Evolutionary conservation across 2,797 vertebrate genomes (phyloP).

Genomic region (Silurus lanzhouensis): DNA sequence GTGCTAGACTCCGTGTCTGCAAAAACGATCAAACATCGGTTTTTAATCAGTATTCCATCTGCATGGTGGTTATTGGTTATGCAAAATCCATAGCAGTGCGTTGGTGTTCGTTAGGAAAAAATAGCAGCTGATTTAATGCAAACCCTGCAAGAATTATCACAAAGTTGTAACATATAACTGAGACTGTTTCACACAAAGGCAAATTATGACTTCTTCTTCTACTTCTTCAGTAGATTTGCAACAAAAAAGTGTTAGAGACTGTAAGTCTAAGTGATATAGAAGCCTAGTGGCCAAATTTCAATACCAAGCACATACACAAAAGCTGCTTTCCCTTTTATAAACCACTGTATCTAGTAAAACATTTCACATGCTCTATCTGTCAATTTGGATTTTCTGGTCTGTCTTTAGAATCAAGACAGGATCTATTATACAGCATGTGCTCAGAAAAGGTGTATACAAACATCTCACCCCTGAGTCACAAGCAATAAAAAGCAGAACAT

Average conservation of each 20-base stretch:
- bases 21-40: neutral
- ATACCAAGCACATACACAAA: conserved; percentile 84
- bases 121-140: neutral
- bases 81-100: neutral
- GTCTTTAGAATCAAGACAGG: conserved; percentile 54
- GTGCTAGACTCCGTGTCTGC: neutral
- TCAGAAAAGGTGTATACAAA: conserved; percentile 87
- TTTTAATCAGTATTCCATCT: conserved; percentile 8
- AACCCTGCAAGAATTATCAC: neutral
- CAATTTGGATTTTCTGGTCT: conserved; percentile 65
- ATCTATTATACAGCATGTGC: conserved; percentile 74
- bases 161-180: neutral
- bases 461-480: neutral
- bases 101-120: neutral
- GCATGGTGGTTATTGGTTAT: neutral
- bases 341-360: conserved; percentile 70
- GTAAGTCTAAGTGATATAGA: neutral
- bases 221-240: neutral
- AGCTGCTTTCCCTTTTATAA: conserved; percentile 78
- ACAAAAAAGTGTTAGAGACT: neutral
- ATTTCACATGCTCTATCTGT: conserved; percentile 50
- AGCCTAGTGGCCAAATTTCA: conserved; percentile 60
- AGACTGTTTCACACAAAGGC: neutral
- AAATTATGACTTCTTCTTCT: neutral
- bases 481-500: conserved; percentile 14